Percentiles rank a stretch among this genome's conserved stretches.
These are phyloP conservation scores for Proterorhinus semilunaris DNA, from an alignment of 2,113 vertebrate genomes.

Conservation along the genomic window DNA sequence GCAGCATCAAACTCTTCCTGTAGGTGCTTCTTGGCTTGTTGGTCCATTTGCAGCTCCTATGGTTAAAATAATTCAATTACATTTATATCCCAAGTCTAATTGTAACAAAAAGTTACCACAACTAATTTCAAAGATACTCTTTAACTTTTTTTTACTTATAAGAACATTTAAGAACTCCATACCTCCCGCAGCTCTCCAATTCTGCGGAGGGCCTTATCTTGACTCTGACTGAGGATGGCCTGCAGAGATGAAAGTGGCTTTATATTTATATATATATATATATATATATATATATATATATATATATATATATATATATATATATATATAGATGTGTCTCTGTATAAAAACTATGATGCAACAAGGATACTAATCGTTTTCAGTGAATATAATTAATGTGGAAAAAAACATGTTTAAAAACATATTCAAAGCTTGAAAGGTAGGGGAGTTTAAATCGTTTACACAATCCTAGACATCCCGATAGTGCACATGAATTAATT, in stretches of 20 bases:
- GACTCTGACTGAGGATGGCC: slow-evolving; percentile 93
- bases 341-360: neutral
- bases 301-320: too few species aligned
- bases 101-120: neutral
- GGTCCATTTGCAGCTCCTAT: slow-evolving; percentile 97
- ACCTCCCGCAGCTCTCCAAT: slow-evolving; percentile 95
- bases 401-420: neutral
- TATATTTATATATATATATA: too few species aligned
- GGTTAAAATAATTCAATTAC: slow-evolving; percentile 8
- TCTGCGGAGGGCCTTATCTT: slow-evolving; percentile 94
- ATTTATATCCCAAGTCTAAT: neutral
- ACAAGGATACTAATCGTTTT: neutral
- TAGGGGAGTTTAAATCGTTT: neutral
- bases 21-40: slow-evolving; percentile 97
- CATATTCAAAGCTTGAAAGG: neutral
- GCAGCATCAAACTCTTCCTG: slow-evolving; percentile 95
- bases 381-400: neutral
- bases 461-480: too few species aligned
- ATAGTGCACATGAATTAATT: too few species aligned
- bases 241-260: slow-evolving; percentile 54
- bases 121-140: neutral
- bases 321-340: too few species aligned
- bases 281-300: too few species aligned
- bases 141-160: neutral
- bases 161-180: slow-evolving; percentile 4